Base-by-base conservation (phyloP, 2,113 vertebrate species). In the Nerophis lumbriciformis region DNA sequence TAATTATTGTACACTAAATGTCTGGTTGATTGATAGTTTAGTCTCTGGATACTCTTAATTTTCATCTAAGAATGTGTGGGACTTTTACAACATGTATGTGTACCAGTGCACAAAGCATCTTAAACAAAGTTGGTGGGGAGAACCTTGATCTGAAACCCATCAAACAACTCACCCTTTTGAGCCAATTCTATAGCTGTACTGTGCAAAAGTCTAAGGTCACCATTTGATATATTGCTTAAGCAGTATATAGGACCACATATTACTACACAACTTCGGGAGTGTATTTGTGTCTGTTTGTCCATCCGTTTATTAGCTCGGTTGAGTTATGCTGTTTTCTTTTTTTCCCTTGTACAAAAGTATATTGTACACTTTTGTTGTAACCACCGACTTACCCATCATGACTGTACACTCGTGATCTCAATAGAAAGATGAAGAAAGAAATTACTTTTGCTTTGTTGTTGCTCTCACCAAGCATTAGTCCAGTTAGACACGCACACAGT, bases 381-480 rank as follows among this genome's bases (percentile, higher is more conserved):
- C 55, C 55, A 21, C 48, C 47, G 5, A 45, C 15, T 10, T 28
- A 37, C 28, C 60, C 19, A 1, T 65, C 71, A 62, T 35, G 19
- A 48, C 66, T 57, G n/a, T 13, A 6, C 15, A 6, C n/a, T 5
- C 8, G 12, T 59, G 54, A 65, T 63, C 59, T 48, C 21, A 9
- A 39, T 47, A 42, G 55, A 51, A n/a, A 63, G 1, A 60, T 53
- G 37, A 53, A 15, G 42, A 63, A n/a, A 48, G 53, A 65, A n/a
- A 53, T 42, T 15, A 5, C 28, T 28, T 28, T 28, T 28, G 14
- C 64, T 51, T 16, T 9, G 5, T 67, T 19, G 15, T 42, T 37
- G 59, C 37, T 45, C 51, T 65, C 54, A 12, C 47, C 2, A 14
- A 38, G n/a, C 45, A 19, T 62, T 21, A 47, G 51, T 36, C 48